These are phyloP conservation scores for Acleris holmiana DNA, from an alignment of 2,888 invertebrate genomes.

Conservation along the genomic window DNA sequence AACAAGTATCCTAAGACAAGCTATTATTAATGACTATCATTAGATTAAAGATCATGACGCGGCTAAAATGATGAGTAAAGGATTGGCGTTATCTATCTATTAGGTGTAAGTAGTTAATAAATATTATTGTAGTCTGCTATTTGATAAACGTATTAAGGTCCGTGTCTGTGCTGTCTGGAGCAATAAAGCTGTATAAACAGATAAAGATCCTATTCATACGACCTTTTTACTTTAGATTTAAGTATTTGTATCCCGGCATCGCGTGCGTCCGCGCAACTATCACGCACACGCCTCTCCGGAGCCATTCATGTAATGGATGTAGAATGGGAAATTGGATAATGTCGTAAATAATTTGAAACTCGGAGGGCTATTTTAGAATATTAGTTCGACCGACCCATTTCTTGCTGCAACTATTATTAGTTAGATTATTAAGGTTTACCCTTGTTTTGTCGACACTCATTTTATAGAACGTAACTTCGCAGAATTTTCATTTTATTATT, in stretches of 20 bases:
- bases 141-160: slow-evolving; percentile 12
- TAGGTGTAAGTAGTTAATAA: slow-evolving; percentile 14
- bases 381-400: slow-evolving; percentile 56
- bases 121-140: slow-evolving; percentile 15
- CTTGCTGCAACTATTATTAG: slow-evolving; percentile 1
- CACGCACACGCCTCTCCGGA: slow-evolving; percentile 56
- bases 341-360: slow-evolving; percentile 58
- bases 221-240: too few species aligned
- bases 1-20: slow-evolving; percentile 51
- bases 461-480: too few species aligned
- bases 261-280: slow-evolving; percentile 58
- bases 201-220: too few species aligned
- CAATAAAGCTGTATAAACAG: too few species aligned
- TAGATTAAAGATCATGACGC: slow-evolving; percentile 60
- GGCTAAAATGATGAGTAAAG: slow-evolving; percentile 39
- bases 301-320: slow-evolving; percentile 61
- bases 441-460: too few species aligned
- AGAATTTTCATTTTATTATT: too few species aligned
- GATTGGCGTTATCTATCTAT: slow-evolving; percentile 17
- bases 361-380: slow-evolving; percentile 41
- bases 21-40: slow-evolving; percentile 52
- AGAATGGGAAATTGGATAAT: slow-evolving; percentile 75
- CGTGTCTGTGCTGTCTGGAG: slow-evolving; percentile 15
- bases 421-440: too few species aligned
- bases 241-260: slow-evolving; percentile 43